A percentile compares a stretch with the other conserved stretches of the same genome.
Conservation (phyloP, 1,140 invertebrate species). For the Drosophila grimshawi region DNA sequence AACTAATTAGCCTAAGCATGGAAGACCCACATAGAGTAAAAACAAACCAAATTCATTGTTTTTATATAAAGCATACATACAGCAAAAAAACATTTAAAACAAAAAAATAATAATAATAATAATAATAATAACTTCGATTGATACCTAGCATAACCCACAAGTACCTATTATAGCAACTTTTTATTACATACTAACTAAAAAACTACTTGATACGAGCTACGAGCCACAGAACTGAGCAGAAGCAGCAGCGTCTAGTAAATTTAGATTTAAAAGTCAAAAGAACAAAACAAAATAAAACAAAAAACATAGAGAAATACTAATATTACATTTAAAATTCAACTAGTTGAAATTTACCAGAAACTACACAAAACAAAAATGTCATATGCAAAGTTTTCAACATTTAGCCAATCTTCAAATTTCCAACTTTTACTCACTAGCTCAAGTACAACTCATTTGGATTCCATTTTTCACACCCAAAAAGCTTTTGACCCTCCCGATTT, state of each 20-base stretch:
- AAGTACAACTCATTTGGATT: conserved; percentile 2
- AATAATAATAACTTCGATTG: conserved; percentile 40
- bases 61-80: conserved; percentile 45
- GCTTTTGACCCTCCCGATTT: conserved; percentile 42
- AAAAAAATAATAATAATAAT: conserved; percentile 24
- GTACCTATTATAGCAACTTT: conserved; percentile 75
- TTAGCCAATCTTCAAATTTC: conserved; percentile 26
- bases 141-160: conserved; percentile 74
- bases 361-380: conserved; percentile 3
- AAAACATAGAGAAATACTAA: conserved; percentile 42
- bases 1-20: conserved; percentile 24
- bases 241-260: conserved; percentile 54
- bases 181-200: conserved; percentile 66
- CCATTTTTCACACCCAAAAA: conserved; percentile 13
- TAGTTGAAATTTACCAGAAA: conserved; percentile 64
- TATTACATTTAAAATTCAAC: conserved; percentile 53
- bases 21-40: conserved; percentile 37
- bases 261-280: conserved; percentile 41
- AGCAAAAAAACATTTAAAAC: not conserved
- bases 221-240: conserved; percentile 78
- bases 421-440: conserved; percentile 18
- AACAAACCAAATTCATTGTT: conserved; percentile 49
- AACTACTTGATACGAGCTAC: conserved; percentile 68
- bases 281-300: not conserved
- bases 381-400: conserved; percentile 39